A percentile compares a stretch with the other conserved stretches of the same genome.
phyloP scores from a whole-genome alignment of 2,113 vertebrate species.

The Hippocampus barbouri region DNA sequence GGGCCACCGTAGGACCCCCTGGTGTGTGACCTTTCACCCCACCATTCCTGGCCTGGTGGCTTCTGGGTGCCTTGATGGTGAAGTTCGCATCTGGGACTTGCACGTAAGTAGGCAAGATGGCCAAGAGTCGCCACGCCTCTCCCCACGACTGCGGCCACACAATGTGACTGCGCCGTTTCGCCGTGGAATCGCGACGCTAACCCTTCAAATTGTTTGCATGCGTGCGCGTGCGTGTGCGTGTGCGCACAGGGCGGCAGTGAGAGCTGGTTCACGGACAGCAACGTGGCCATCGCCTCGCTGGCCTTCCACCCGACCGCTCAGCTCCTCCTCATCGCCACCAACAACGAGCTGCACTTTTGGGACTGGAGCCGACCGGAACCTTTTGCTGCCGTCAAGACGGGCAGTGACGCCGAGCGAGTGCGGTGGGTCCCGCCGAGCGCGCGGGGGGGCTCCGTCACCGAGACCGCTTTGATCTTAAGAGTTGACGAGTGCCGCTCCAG shows the following conservation, averaged over 20 bases:
- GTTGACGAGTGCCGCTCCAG: too few species aligned
- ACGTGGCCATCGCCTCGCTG: conserved; percentile 95
- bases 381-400: conserved; percentile 96
- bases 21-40: conserved; percentile 99
- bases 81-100: conserved; percentile 98
- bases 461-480: too few species aligned
- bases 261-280: conserved; percentile 98
- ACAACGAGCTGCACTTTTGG: conserved; percentile 98
- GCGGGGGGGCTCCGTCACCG: too few species aligned
- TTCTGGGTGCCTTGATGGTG: conserved; percentile 96
- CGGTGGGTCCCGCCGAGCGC: conserved; percentile 68
- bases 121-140: too few species aligned
- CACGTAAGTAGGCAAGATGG: conserved; percentile 79
- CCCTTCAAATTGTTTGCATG: too few species aligned
- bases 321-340: conserved; percentile 95
- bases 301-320: conserved; percentile 97
- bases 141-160: too few species aligned
- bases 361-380: conserved; percentile 98
- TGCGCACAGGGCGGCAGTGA: conserved; percentile 88
- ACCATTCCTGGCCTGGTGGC: conserved; percentile 96
- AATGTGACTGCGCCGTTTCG: too few species aligned
- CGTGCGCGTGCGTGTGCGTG: neutral
- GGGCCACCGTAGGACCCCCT: conserved; percentile 94
- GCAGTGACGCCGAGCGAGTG: conserved; percentile 93
- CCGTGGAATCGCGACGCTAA: too few species aligned